Evolutionary conservation across 2,888 invertebrate genomes (phyloP).

Genomic region (Harmothoe impar): DNA sequence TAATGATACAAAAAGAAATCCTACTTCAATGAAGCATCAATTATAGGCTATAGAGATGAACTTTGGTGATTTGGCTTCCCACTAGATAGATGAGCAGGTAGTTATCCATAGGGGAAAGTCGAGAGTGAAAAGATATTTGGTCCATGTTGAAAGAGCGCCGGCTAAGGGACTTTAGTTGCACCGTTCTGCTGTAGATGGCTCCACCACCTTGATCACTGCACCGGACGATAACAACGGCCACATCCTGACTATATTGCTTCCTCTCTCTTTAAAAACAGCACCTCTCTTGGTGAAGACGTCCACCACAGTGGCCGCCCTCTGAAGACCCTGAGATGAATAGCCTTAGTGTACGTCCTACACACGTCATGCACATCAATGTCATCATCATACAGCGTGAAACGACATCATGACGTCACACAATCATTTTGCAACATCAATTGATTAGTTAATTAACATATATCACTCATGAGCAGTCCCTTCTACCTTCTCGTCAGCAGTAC

Average conservation of each 20-base stretch:
- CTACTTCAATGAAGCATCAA: not conserved
- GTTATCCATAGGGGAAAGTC: not conserved
- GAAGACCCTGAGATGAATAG: constrained; percentile 10
- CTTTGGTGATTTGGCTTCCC: not conserved
- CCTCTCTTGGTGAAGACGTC: not conserved
- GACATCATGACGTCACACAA: too few species aligned
- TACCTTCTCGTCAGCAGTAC: constrained; percentile 2
- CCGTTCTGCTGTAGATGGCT: not conserved
- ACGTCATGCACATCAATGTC: constrained; percentile 2
- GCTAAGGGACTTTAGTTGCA: constrained; percentile 28
- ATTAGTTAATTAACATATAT: not conserved
- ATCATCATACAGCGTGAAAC: not conserved
- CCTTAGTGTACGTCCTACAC: not conserved
- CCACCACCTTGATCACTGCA: constrained; percentile 11
- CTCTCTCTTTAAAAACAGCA: constrained; percentile 34
- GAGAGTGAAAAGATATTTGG: constrained; percentile 20
- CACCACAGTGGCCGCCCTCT: not conserved
- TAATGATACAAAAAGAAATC: too few species aligned
- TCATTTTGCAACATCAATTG: too few species aligned
- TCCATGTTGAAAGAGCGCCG: constrained; percentile 54
- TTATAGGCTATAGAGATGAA: not conserved
- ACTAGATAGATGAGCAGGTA: not conserved
- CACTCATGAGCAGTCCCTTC: not conserved
- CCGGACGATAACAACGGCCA: not conserved
- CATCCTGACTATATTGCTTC: constrained; percentile 30